A percentile compares a stretch with the other conserved stretches of the same genome.
Evolutionary conservation across 2,113 vertebrate genomes (phyloP).

Genomic region (Phalacrocorax aristotelis): DNA sequence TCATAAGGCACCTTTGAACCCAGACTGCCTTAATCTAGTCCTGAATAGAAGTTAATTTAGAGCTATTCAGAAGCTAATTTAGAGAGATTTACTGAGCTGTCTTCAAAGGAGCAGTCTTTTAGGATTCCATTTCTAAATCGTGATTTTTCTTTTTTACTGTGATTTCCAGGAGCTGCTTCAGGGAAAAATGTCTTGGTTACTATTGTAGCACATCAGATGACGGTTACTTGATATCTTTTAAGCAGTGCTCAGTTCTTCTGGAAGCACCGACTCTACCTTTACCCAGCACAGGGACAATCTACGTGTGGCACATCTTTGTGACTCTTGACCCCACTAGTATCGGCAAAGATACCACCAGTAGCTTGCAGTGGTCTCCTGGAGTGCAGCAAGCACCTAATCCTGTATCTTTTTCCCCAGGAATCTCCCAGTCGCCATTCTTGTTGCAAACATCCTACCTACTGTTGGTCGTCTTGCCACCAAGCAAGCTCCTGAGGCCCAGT

Average conservation of each 20-base stretch:
- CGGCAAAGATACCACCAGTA: background rate
- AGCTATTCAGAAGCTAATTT: slow-evolving; percentile 54
- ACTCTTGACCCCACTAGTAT: background rate
- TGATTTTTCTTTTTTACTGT: slow-evolving; percentile 20
- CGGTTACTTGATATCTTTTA: background rate
- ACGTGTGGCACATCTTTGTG: background rate
- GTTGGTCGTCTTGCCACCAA: background rate
- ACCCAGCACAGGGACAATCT: background rate
- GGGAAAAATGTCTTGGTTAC: background rate
- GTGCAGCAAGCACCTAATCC: background rate
- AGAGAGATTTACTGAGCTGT: slow-evolving; percentile 33
- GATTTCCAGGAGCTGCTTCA: background rate
- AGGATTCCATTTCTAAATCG: slow-evolving; percentile 1
- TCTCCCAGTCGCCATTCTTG: accelerated
- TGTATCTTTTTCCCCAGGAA: background rate
- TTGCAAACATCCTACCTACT: background rate
- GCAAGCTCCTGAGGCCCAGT: background rate
- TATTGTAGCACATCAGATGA: background rate
- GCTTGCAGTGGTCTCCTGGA: background rate
- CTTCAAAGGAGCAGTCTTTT: slow-evolving; percentile 29
- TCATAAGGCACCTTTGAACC: slow-evolving; percentile 46
- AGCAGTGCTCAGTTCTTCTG: background rate
- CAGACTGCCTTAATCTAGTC: slow-evolving; percentile 47
- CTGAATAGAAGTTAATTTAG: slow-evolving; percentile 62
- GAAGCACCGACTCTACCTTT: background rate